phyloP scores from a whole-genome alignment of 1,140 invertebrate species.

The Drosophila murphyi region DNA sequence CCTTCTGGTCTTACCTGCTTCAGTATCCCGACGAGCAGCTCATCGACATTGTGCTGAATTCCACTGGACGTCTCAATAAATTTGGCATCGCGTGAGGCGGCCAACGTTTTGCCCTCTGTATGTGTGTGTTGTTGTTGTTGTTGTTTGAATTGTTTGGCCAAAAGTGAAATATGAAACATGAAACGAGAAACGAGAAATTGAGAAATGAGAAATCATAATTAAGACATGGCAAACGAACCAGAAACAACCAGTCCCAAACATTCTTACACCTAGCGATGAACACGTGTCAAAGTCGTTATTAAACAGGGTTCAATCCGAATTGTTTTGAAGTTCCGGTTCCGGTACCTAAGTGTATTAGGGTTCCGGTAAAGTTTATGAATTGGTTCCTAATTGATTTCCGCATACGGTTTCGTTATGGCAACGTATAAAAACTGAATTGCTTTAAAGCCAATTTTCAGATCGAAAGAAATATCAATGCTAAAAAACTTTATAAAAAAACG shows the following conservation, averaged over 20 bases:
- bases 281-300: background rate
- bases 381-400: too few species aligned
- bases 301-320: background rate
- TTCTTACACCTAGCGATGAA: constrained; percentile 1
- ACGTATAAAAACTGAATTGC: too few species aligned
- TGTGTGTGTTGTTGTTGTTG: background rate
- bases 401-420: too few species aligned
- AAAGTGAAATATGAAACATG: constrained; percentile 31
- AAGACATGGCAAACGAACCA: constrained; percentile 26
- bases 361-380: too few species aligned
- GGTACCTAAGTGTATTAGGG: too few species aligned
- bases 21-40: constrained; percentile 93
- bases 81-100: constrained; percentile 94
- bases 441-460: too few species aligned
- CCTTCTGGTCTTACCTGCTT: constrained; percentile 87
- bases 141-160: background rate
- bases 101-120: constrained; percentile 93
- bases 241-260: background rate
- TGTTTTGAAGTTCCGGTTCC: background rate
- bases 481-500: too few species aligned
- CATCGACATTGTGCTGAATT: constrained; percentile 96
- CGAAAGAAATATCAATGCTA: too few species aligned
- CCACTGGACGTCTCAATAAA: constrained; percentile 96
- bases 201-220: constrained; percentile 61
- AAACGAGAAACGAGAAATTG: constrained; percentile 10